These are phyloP conservation scores for Buceros bicornis DNA, from an alignment of 2,797 vertebrate species.

Conservation along the genomic window DNA sequence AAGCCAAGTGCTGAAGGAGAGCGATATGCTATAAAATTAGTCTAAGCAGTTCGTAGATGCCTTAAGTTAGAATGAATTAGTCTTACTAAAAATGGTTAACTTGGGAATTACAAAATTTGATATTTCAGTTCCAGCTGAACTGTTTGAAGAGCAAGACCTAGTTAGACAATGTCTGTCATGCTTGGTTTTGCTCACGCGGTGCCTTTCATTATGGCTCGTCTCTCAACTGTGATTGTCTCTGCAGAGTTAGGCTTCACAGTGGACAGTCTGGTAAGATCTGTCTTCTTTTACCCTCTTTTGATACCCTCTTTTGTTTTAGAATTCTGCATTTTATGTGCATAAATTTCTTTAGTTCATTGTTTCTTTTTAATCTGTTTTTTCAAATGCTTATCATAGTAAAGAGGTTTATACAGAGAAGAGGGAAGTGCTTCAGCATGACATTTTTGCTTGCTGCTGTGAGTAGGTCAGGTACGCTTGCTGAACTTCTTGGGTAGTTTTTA, in stretches of 20 bases:
- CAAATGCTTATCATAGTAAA: not conserved
- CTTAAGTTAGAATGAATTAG: not conserved
- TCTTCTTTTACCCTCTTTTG: not conserved
- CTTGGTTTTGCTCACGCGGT: fast-evolving
- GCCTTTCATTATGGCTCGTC: not conserved
- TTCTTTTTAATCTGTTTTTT: not conserved
- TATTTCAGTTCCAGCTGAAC: not conserved
- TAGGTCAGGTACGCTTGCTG: not conserved
- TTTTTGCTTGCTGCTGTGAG: not conserved
- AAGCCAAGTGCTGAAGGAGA: not conserved
- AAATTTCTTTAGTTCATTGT: not conserved
- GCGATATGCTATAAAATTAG: not conserved
- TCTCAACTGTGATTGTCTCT: not conserved
- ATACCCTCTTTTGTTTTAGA: not conserved
- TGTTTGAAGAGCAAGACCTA: not conserved
- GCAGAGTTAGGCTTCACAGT: not conserved
- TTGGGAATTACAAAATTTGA: not conserved
- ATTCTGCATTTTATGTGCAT: not conserved
- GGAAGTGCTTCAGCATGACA: not conserved
- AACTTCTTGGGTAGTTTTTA: not conserved
- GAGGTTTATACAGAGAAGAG: not conserved
- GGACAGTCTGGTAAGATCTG: not conserved
- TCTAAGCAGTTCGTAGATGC: not conserved
- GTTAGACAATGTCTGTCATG: not conserved
- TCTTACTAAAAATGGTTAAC: not conserved